These are phyloP conservation scores for Campylomormyrus tamandua DNA, from an alignment of 2,113 vertebrate genomes.

Conservation along the genomic window DNA sequence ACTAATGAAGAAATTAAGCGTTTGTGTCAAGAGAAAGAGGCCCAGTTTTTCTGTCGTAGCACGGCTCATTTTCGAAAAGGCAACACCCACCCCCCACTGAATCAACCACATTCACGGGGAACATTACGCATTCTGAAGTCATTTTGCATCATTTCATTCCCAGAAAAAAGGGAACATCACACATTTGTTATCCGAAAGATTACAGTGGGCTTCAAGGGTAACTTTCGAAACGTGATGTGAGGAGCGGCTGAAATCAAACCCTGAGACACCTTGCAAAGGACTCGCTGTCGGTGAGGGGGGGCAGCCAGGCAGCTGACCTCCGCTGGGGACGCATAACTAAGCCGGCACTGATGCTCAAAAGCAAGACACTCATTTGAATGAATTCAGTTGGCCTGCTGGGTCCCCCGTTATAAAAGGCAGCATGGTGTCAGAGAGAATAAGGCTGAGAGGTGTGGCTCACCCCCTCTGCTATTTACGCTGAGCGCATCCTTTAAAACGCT, in stretches of 20 bases:
- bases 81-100: not conserved
- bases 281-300: conserved; percentile 55
- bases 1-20: not conserved
- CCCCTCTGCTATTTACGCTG: conserved; percentile 43
- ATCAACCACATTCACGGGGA: not conserved
- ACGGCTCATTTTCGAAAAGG: not conserved
- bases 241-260: conserved; percentile 55
- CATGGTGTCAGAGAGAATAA: conserved; percentile 39
- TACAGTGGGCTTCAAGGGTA: conserved; percentile 50
- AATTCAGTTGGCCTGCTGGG: conserved; percentile 31
- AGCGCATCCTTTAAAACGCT: conserved; percentile 26
- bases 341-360: conserved; percentile 52
- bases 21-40: not conserved
- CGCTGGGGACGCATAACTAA: conserved; percentile 51
- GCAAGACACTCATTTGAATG: conserved; percentile 41
- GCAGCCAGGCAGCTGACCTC: conserved; percentile 46
- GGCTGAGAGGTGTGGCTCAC: conserved; percentile 34
- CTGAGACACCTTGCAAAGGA: conserved; percentile 52
- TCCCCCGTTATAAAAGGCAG: conserved; percentile 28
- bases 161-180: conserved; percentile 20
- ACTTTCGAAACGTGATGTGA: conserved; percentile 56
- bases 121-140: conserved; percentile 22
- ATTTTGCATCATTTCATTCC: not conserved
- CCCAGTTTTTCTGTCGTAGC: not conserved
- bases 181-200: conserved; percentile 50